Conservation (phyloP, 2,797 vertebrate species). For the Florisuga fusca region DNA sequence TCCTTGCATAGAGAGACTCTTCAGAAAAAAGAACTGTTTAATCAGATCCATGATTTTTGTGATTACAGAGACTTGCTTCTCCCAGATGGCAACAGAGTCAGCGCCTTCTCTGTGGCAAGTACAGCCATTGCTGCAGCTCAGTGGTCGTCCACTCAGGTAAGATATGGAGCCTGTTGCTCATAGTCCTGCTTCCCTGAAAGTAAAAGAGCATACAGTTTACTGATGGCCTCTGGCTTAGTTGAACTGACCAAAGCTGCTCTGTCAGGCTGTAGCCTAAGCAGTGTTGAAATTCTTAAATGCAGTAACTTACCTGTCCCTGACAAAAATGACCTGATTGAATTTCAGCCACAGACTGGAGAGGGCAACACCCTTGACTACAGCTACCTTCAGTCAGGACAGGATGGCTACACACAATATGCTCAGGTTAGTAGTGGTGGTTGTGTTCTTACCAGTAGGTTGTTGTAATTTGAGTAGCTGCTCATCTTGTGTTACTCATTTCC, state of each 20-base stretch:
- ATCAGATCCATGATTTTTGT: conserved; percentile 23
- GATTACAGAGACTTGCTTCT: conserved; percentile 91
- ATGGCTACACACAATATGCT: conserved; percentile 88
- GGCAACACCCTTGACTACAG: conserved; percentile 88
- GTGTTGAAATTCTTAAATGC: not conserved
- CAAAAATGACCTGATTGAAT: not conserved
- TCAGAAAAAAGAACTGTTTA: not conserved
- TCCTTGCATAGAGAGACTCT: not conserved
- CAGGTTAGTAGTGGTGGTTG: conserved; percentile 82
- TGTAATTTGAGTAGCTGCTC: not conserved
- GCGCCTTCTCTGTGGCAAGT: conserved; percentile 97
- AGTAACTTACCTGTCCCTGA: not conserved
- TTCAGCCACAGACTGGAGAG: conserved; percentile 89
- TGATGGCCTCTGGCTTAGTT: not conserved
- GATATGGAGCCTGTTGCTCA: not conserved
- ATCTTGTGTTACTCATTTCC: not conserved
- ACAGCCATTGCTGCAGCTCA: conserved; percentile 98
- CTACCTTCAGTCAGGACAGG: conserved; percentile 89
- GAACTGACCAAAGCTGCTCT: not conserved
- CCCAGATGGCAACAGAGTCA: conserved; percentile 95
- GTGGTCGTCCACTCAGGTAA: conserved; percentile 98
- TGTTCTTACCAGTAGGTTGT: not conserved
- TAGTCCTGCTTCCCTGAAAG: not conserved
- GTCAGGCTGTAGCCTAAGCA: not conserved
- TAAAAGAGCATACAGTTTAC: fast-evolving